Base-by-base conservation (phyloP, 2,888 invertebrate species). In the Selenia dentaria region DNA sequence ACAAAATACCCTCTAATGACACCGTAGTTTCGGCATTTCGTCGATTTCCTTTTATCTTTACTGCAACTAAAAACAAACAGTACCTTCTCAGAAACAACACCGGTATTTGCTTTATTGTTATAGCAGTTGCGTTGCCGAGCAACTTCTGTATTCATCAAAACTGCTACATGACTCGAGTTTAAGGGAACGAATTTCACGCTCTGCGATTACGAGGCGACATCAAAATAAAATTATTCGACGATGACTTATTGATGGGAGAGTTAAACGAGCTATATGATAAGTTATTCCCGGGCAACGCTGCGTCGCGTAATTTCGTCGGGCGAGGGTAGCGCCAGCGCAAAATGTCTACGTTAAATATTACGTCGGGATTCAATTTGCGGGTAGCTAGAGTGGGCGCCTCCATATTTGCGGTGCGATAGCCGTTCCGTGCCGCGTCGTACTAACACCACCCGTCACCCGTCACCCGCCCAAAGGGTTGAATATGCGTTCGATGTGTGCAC, bases 191-290 rank as follows among this genome's bases (percentile, higher is more conserved):
- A 59, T 68, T 58, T 64, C 59, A 65, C 66, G 62, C 59, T 45
- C 55, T 46, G 45, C 59, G 58, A 57, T 51, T 60, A 58, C 58
- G 59, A 62, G 57, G 64, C 59, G 61, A 67, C 65, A 67, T 70
- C 64, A 70, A 70, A 72, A 71, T 67, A 67, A 73, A 70, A 73
- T 72, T 65, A 70, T 68, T 61, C 63, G 59, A 61, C 64, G 65
- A 68, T 68, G 62, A 65, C 67, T 70, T 70, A 74, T 74, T 72
- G 74, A 74, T 69, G 68, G 67, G 58, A 47, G 62, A 65, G 72
- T 69, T 70, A 72, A 74, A 74, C 71, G 72, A 74, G 70, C 64
- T 69, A 67, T 68, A 71, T 72, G 74, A 73, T 74, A 73, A 74
- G 67, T 74, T 67, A 67, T 72, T 68, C 72, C 64, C 63, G 62